Percentiles rank a stretch among this genome's conserved stretches.
phyloP scores from a whole-genome alignment of 2,888 invertebrate genomes.

The Hedychridium roseum region DNA sequence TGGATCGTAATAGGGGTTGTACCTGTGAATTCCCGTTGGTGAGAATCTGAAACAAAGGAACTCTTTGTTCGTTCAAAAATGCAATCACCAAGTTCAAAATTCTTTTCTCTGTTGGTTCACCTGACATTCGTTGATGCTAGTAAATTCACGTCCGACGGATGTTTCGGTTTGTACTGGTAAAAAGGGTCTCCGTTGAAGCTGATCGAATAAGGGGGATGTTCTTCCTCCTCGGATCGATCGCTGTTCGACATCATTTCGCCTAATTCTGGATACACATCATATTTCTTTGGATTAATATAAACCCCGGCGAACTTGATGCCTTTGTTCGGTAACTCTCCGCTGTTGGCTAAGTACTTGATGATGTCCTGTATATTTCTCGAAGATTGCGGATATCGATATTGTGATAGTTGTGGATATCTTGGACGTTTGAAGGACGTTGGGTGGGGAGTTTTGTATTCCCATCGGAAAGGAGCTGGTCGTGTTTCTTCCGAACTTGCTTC shows the following conservation, averaged over 20 bases:
- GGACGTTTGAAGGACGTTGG: conserved; percentile 54
- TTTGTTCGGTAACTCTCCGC: conserved; percentile 44
- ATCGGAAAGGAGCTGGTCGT: conserved; percentile 67
- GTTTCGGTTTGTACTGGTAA: conserved; percentile 75
- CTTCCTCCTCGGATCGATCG: conserved; percentile 45
- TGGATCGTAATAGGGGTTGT: conserved; percentile 48
- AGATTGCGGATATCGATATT: conserved; percentile 56
- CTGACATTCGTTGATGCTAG: conserved; percentile 68
- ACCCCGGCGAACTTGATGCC: conserved; percentile 62
- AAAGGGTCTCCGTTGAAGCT: conserved; percentile 70
- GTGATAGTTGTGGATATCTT: conserved; percentile 57
- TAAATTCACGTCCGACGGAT: conserved; percentile 78
- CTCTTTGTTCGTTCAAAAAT: not conserved
- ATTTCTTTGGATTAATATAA: conserved; percentile 58
- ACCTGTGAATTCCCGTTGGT: conserved; percentile 51
- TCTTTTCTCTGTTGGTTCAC: conserved; percentile 27
- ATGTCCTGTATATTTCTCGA: conserved; percentile 62
- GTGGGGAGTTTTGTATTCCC: conserved; percentile 54
- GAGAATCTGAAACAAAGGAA: conserved; percentile 51
- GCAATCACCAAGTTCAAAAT: too few relatives aligned
- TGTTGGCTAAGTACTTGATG: conserved; percentile 55
- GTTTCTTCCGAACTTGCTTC: conserved; percentile 41
- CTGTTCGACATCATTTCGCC: conserved; percentile 47
- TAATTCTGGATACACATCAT: conserved; percentile 38
- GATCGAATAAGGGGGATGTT: conserved; percentile 46